Percentiles rank a stretch among this genome's conserved stretches.
Conservation (phyloP, 2,113 vertebrate species). For the Pica pica region DNA sequence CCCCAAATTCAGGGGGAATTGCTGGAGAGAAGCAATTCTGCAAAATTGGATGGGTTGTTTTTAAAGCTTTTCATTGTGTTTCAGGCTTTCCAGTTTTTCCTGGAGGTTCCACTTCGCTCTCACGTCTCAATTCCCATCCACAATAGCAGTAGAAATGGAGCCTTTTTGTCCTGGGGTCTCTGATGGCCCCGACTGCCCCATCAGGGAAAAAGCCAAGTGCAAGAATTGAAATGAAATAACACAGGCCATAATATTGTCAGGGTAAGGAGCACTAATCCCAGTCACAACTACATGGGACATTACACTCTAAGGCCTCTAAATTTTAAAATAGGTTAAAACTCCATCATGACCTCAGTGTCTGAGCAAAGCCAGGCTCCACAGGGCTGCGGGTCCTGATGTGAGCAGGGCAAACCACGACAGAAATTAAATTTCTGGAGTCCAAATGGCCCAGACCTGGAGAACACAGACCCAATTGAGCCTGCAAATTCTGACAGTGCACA, state of each 20-base stretch:
- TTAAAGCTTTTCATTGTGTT: not conserved
- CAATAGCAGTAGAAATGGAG: not conserved
- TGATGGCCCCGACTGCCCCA: not conserved
- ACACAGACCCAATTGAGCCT: not conserved
- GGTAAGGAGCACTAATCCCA: not conserved
- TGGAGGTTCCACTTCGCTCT: not conserved
- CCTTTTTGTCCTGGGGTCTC: not conserved
- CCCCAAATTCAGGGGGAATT: not conserved
- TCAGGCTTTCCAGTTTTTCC: not conserved
- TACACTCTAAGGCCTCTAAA: not conserved
- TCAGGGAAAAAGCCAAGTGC: not conserved
- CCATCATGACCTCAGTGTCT: not conserved
- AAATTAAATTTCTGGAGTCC: not conserved
- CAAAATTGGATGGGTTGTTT: not conserved
- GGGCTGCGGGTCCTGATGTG: not conserved
- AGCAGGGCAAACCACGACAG: not conserved
- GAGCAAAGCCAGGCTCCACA: not conserved
- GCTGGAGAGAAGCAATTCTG: not conserved
- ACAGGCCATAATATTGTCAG: not conserved
- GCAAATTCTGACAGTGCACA: not conserved
- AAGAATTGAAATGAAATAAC: not conserved
- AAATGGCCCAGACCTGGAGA: not conserved
- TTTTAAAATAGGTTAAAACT: not conserved
- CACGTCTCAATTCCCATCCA: not conserved
- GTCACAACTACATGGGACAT: not conserved